These are phyloP conservation scores for Trematocara unimaculatum DNA, from an alignment of 2,113 vertebrate species.

Conservation along the genomic window DNA sequence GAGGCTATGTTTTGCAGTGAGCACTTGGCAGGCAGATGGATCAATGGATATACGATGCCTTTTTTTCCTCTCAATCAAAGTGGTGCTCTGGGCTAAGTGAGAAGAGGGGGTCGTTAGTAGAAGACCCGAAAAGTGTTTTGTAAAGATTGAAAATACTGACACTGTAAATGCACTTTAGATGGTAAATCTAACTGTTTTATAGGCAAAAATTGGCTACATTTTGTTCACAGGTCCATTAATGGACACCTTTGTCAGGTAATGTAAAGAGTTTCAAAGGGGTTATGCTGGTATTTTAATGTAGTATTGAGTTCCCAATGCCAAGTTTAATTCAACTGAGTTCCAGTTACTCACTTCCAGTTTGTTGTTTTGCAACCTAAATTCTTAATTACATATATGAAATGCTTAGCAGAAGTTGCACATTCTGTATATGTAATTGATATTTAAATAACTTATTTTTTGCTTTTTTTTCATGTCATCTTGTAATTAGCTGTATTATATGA, in stretches of 20 bases:
- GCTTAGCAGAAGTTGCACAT: constrained; percentile 93
- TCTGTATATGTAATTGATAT: constrained; percentile 99
- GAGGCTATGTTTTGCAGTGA: constrained; percentile 12
- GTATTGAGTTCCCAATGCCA: constrained; percentile 53
- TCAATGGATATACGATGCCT: constrained; percentile 50
- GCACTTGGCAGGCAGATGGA: constrained; percentile 31
- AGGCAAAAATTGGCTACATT: constrained; percentile 50
- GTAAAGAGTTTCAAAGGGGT: constrained; percentile 47
- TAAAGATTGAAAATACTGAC: constrained; percentile 68
- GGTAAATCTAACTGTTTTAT: constrained; percentile 58
- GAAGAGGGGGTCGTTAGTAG: not conserved
- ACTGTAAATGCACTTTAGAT: constrained; percentile 82
- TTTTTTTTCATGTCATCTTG: constrained; percentile 86
- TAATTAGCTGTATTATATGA: constrained; percentile 99
- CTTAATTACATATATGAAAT: constrained; percentile 86
- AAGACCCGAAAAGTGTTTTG: constrained; percentile 46
- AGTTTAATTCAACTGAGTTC: constrained; percentile 57
- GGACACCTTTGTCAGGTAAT: constrained; percentile 55
- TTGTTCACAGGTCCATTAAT: constrained; percentile 25
- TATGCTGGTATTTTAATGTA: constrained; percentile 52
- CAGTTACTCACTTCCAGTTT: constrained; percentile 50
- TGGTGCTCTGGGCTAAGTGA: constrained; percentile 40
- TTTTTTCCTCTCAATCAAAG: constrained; percentile 57
- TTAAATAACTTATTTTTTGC: constrained; percentile 99
- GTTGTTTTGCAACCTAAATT: constrained; percentile 43